Conservation (phyloP, 1,140 invertebrate species). For the Drosophila neocordata region DNA sequence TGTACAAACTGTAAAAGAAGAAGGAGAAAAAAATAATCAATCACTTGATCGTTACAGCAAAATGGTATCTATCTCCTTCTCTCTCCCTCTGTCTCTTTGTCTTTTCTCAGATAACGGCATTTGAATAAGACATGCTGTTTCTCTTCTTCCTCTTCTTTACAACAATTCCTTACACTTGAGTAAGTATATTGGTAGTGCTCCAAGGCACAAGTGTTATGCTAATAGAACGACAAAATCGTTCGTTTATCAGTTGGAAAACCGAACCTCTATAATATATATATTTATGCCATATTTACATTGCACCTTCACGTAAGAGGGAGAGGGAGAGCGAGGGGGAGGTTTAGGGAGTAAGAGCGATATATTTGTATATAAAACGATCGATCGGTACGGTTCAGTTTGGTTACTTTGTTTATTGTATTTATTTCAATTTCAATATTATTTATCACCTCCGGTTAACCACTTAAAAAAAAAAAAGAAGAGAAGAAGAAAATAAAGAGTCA, state of each 20-base stretch:
- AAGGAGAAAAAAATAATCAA: conserved; percentile 61
- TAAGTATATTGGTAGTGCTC: background rate
- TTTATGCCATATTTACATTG: conserved; percentile 49
- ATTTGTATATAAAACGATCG: conserved; percentile 76
- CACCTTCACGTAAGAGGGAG: background rate
- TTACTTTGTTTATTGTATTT: conserved; percentile 73
- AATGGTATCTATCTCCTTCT: conserved; percentile 52
- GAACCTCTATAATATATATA: conserved; percentile 21
- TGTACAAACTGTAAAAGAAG: conserved; percentile 63
- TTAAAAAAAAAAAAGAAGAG: background rate
- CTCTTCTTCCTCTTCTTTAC: conserved; percentile 18
- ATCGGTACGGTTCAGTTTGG: conserved; percentile 30
- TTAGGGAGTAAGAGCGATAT: too few relatives aligned
- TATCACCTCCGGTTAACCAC: conserved; percentile 45
- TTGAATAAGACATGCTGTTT: conserved; percentile 74
- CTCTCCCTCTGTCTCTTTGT: conserved; percentile 27
- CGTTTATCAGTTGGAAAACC: conserved; percentile 62
- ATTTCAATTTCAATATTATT: conserved; percentile 80
- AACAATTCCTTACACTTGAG: conserved; percentile 42
- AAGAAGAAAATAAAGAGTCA: background rate
- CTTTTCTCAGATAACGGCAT: conserved; percentile 68
- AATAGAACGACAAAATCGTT: conserved; percentile 71
- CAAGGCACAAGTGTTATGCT: conserved; percentile 75
- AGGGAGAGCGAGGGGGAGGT: conserved; percentile 15
- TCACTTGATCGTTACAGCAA: conserved; percentile 79